These are phyloP conservation scores for Lordiphosa stackelbergi DNA, from an alignment of 1,140 invertebrate genomes.

Conservation along the genomic window DNA sequence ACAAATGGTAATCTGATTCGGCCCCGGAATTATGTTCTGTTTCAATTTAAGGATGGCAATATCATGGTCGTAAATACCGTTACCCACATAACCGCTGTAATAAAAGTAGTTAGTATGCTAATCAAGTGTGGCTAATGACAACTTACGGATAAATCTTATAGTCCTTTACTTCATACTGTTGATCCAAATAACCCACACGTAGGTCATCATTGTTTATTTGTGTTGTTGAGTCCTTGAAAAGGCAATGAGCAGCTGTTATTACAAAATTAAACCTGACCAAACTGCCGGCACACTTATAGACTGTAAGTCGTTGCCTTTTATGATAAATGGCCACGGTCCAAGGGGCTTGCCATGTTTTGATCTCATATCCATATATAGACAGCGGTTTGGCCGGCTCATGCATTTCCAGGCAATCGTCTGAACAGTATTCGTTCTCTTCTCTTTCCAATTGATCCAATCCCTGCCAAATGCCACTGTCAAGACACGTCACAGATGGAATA, in stretches of 20 bases:
- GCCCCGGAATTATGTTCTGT: background rate
- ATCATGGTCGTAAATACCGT: background rate
- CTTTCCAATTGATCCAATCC: background rate
- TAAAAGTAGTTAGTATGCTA: background rate
- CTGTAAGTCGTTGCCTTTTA: background rate
- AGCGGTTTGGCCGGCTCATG: fast-evolving
- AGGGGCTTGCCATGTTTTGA: too few species aligned
- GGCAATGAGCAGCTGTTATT: slow-evolving; percentile 27
- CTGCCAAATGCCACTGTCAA: slow-evolving; percentile 12
- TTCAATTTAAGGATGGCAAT: slow-evolving; percentile 1
- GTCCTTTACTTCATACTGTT: too few species aligned
- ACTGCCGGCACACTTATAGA: slow-evolving; percentile 6
- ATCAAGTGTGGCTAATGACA: background rate
- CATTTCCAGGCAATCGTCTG: slow-evolving; percentile 2
- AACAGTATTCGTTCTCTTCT: background rate
- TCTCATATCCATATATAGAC: too few species aligned
- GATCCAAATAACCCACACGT: too few species aligned
- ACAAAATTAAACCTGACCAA: slow-evolving; percentile 12
- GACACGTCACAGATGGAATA: background rate
- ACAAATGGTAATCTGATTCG: background rate
- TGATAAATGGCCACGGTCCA: background rate
- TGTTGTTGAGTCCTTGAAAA: too few species aligned
- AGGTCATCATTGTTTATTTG: too few species aligned
- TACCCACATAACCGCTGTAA: background rate
- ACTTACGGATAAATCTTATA: background rate